Base-by-base conservation (phyloP, 2,113 vertebrate species). In the Cyanoderma ruficeps region DNA sequence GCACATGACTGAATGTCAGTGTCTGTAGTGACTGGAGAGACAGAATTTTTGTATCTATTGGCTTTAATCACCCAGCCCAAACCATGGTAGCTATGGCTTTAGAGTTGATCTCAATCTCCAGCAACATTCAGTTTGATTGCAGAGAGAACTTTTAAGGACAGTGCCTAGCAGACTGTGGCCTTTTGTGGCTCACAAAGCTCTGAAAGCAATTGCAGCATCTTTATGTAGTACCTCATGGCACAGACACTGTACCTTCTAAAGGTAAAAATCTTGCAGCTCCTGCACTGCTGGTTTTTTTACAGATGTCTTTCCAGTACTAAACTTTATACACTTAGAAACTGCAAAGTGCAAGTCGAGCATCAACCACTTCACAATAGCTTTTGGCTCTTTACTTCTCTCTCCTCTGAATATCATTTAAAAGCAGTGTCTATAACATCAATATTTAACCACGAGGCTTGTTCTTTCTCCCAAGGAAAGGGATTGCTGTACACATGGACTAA, bases 391-490 rank as follows among this genome's bases (percentile, higher is more conserved):
- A 61, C 42, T 83, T 55, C 69, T n/a, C 55, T 89, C 89, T 89
- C 79, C 24, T 70, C 80, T 35, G 42, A 92, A 79, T 13, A 33
- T 33, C 50, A 69, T 87, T 87, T 79, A 87, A 93, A 93, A 92
- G 65, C 9, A 3, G 41, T 37, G 52, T 63, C 83, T 78, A 6
- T 60, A 89, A 67, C 80, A 92, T 90, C 83, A 93, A 89, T 92
- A 96, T 95, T 96, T 95, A 95, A 93, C 87, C 59, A 94, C 2
- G 0, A 91, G 44, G 52, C 30, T 92, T 83, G 15, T 42, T 93
- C 49, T 33, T 78, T 90, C 80, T 90, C 41, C 79, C 83, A 87
- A 71, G 80, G 46, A 84, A 71, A 70, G 46, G 49, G 74, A 87
- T 37, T 96, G 77, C 76, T 94, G 64, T 74, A 88, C 52, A 64